Conservation (phyloP, 2,888 invertebrate genomes). For the Apodemia duryi region DNA sequence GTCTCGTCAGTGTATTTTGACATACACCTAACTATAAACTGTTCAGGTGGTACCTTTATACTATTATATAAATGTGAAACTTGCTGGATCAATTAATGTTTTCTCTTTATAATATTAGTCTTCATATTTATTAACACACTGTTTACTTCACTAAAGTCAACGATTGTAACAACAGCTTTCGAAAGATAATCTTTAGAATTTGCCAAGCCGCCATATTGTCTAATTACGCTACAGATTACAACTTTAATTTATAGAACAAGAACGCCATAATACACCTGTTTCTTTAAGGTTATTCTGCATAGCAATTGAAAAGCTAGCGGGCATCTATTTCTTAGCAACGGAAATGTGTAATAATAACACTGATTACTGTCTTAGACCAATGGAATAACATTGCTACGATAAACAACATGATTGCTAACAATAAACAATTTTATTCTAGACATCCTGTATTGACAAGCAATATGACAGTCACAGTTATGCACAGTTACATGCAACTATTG, state of each 20-base stretch:
- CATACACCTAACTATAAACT: too few species aligned
- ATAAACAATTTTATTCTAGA: conserved; percentile 35
- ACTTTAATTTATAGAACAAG: conserved; percentile 12
- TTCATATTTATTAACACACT: background rate
- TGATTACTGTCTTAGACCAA: conserved; percentile 33
- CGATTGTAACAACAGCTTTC: background rate
- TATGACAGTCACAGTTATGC: conserved; percentile 10
- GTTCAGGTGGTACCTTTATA: too few species aligned
- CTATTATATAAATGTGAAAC: too few species aligned
- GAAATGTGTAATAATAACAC: conserved; percentile 37
- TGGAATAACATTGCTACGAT: conserved; percentile 29
- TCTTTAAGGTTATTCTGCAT: conserved; percentile 19
- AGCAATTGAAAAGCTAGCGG: conserved; percentile 32
- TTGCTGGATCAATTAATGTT: too few species aligned
- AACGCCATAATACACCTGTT: conserved; percentile 16
- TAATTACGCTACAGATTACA: conserved; percentile 2
- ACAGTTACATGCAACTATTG: conserved; percentile 13
- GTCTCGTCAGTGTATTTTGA: too few species aligned
- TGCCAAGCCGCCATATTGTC: background rate
- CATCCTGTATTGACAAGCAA: conserved; percentile 32
- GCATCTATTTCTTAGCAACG: conserved; percentile 32
- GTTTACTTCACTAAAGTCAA: background rate
- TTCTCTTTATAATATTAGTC: too few species aligned
- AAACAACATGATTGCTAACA: conserved; percentile 36
- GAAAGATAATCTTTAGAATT: conserved; percentile 6